Base-by-base conservation (phyloP, 1,140 invertebrate genomes). In the Caerostris darwini region DNA sequence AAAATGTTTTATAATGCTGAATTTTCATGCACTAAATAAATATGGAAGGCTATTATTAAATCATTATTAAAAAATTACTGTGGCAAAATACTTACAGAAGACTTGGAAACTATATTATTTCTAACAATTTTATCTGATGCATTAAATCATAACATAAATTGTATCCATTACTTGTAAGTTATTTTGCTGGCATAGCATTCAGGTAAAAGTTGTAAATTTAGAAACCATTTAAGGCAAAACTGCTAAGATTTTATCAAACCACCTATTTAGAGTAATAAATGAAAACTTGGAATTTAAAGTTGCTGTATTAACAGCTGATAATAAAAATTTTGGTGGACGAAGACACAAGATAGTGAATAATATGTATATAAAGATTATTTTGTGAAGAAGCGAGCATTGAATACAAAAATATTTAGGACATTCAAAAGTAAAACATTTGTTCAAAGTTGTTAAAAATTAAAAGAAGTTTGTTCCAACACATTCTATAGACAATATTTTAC, bases 131-230 rank as follows among this genome's bases (percentile, higher is more conserved):
- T 69, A 89, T 67, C 87, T 67, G 19, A 89, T 69, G 34, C 64
- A 89, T 53, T 7, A 82, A 82, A 50, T 82, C 77, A 82, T 56
- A 53, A 82, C 53, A 7, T 8, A 82, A 82, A 82, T 54, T 7
- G 12, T 82, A 82, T 54, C 77, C 77, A 82, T 53, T 54, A 14
- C 77, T 82, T 5, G 5, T 54, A 82, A 54, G 50, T 7, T 54
- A 54, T 82, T n/a, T n/a, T n/a, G n/a, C n/a, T n/a, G n/a, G n/a
- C n/a, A n/a, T n/a, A n/a, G n/a, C n/a, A n/a, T n/a, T n/a, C n/a
- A n/a, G n/a, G n/a, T n/a, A n/a, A n/a, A n/a, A n/a, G n/a, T n/a
- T 82, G 54, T 82, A 3, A 86, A 86, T 86, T 86, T 58, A 58
- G 83, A 89, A 69, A 54, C 87, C 12, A 89, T 59, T 56, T 61